Evolutionary conservation across 1,140 invertebrate genomes (phyloP), one percentile per base, ranked within the genome.

Genomic region (Scaptomyza montana): DNA sequence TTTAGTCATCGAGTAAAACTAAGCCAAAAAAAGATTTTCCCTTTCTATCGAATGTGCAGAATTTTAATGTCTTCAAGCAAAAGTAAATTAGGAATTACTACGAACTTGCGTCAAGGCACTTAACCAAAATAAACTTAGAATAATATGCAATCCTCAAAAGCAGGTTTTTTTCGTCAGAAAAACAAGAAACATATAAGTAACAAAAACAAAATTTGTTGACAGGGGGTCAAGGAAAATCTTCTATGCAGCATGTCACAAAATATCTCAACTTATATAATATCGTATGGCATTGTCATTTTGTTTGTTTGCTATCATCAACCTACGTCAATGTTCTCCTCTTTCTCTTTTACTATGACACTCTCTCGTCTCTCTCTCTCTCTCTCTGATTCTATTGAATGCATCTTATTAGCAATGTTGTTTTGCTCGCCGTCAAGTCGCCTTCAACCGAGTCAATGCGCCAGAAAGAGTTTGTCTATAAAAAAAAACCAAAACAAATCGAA

Each of bases 381-480:
- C 36, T 7, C 21, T 9, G 25, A n/a, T 9, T n/a, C 30, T 43
- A 30, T 36, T 30, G 10, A 49, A 41, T 68, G 65, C 60, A 61
- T 73, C 59, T 57, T 49, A 66, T 76, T 61, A 60, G 67, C 62
- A 60, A 56, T 69, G 77, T 85, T 76, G 76, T 80, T 84, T 65
- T 60, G 63, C 56, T 51, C 74, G 71, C 59, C 5, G 30, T 6
- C 30, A 6, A 65, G 41, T 86, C 56, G 70, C 82, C 82, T 85
- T 85, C 82, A 87, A 85, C 68, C 72, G 75, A 78, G 82, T 86
- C 82, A 87, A 68, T 82, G 82, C 81, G 78, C 82, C 82, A 87
- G 70, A 86, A 86, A 86, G 73, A 86, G 82, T 87, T 87, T 78
- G 74, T 78, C 78, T 78, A 55, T 67, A 66, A 80, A 9, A 36